Conservation (phyloP, 2,888 invertebrate genomes). For the Apodemia hepburni region DNA sequence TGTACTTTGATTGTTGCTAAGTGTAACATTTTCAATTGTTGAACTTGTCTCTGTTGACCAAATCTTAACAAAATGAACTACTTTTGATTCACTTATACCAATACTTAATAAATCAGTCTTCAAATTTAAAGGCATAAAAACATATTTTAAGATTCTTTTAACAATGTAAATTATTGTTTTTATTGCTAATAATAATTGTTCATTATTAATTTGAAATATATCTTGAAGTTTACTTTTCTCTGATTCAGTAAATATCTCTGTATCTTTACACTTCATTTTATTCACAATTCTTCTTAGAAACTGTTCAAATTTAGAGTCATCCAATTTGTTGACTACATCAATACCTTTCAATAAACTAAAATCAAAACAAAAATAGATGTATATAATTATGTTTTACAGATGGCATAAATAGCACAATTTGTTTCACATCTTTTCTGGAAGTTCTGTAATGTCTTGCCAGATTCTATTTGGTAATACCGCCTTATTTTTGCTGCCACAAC, state of each 20-base stretch:
- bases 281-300: slow-evolving; percentile 57
- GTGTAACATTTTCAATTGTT: slow-evolving; percentile 53
- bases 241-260: slow-evolving; percentile 61
- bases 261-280: slow-evolving; percentile 52
- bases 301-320: slow-evolving; percentile 62
- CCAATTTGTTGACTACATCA: slow-evolving; percentile 50
- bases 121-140: slow-evolving; percentile 64
- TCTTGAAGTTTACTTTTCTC: slow-evolving; percentile 57
- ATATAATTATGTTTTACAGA: not conserved
- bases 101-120: slow-evolving; percentile 52
- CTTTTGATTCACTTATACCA: slow-evolving; percentile 55
- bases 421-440: too few relatives aligned
- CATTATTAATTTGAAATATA: slow-evolving; percentile 58
- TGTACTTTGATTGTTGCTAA: slow-evolving; percentile 40
- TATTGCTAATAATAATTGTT: slow-evolving; percentile 49
- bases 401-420: slow-evolving; percentile 51
- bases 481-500: too few relatives aligned
- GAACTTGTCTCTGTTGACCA: slow-evolving; percentile 63
- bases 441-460: too few relatives aligned
- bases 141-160: slow-evolving; percentile 58
- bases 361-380: slow-evolving; percentile 32
- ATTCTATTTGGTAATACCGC: too few relatives aligned
- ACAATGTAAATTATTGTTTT: slow-evolving; percentile 61
- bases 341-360: slow-evolving; percentile 59
- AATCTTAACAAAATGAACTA: slow-evolving; percentile 56